phyloP scores from a whole-genome alignment of 1,140 invertebrate genomes.

The Medauroidea extradentata region DNA sequence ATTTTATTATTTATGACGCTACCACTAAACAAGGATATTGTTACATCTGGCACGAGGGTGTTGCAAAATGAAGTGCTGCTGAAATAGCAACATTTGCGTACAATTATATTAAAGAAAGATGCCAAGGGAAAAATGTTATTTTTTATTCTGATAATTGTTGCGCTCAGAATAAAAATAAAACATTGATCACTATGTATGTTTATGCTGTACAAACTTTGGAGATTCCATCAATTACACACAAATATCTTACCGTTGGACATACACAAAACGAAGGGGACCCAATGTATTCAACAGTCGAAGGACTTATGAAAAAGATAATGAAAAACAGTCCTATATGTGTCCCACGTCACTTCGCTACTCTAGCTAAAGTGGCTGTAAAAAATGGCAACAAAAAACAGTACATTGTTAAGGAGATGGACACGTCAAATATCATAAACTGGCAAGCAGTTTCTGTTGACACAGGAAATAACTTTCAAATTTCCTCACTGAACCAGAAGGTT shows the following conservation, averaged over 20 bases:
- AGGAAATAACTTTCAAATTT: no score
- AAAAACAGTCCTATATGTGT: constrained; percentile 27
- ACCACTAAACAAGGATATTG: constrained; percentile 26
- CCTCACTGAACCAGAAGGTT: no score
- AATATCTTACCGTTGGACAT: constrained; percentile 40
- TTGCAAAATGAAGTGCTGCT: constrained; percentile 29
- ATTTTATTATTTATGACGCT: constrained; percentile 37
- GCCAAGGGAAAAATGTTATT: constrained; percentile 27
- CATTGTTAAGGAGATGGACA: no score
- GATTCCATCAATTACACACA: constrained; percentile 36
- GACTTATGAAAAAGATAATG: constrained; percentile 26
- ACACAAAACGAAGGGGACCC: constrained; percentile 43
- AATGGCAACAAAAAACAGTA: no score
- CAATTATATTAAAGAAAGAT: constrained; percentile 1
- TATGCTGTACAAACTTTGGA: constrained; percentile 23
- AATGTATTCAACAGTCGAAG: constrained; percentile 36
- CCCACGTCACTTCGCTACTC: no score
- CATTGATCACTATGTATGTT: constrained; percentile 31
- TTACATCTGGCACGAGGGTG: constrained; percentile 33
- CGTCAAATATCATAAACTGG: no score
- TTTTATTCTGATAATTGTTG: constrained; percentile 40
- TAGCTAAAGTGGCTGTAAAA: no score
- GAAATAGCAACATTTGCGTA: constrained; percentile 34
- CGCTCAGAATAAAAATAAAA: constrained; percentile 41
- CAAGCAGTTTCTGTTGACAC: no score